Evolutionary conservation across 2,888 invertebrate genomes (phyloP), one percentile per base, ranked within the genome.

Genomic region (Tipula confusa): DNA sequence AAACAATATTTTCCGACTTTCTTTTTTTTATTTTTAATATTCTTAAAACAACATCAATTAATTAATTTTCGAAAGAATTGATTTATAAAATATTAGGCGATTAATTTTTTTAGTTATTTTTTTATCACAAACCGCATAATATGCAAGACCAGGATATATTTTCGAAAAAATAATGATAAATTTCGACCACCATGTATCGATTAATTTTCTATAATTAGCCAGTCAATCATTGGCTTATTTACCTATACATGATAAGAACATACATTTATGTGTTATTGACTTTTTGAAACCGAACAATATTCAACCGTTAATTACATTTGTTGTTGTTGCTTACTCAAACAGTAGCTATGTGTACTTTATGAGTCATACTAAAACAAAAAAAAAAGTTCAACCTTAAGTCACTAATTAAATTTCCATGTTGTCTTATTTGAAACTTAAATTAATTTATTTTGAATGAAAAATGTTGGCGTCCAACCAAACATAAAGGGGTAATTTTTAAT

Each of bases 1-100:
- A 64, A 64, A 64, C 64, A 24, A 64, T 64, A 64, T 64, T 64
- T 64, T 64, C 24, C n/a, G n/a, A n/a, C n/a, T n/a, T n/a, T n/a
- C n/a, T n/a, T n/a, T n/a, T n/a, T 11, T 64, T 43, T 43, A 43
- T 43, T 64, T 24, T 64, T 64, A 18, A 64, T 64, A 64, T 64
- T 64, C 64, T 64, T 24, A 9, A 64, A 24, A 64, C 64, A 64
- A 64, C 64, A 64, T 64, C n/a, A n/a, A n/a, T n/a, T 64, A 64
- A 64, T 64, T 64, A 64, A 64, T 24, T 64, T 64, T 64, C 11
- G 64, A 24, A 64, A 18, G 18, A 64, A 64, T 64, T 64, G 64
- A 64, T 64, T 64, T 64, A 64, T 64, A 64, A 64, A 64, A 64
- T 24, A 64, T 9, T 43, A 43, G 13, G 0, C 18, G 9, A 64